phyloP scores from a whole-genome alignment of 92 coral and sea anemone species.

The Phenganax marumi region DNA sequence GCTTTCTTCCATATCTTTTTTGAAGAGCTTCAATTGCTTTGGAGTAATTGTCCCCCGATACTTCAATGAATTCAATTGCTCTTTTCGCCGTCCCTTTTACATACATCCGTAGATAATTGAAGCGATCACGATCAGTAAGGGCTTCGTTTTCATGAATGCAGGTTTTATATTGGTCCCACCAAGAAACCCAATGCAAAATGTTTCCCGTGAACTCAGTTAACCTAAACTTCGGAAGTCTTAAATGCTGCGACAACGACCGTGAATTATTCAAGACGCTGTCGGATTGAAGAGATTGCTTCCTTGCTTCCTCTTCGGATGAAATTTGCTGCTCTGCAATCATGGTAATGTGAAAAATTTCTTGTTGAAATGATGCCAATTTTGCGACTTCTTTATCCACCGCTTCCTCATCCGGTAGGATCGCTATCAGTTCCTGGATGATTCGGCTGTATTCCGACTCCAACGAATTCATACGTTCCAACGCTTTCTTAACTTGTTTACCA shows the following conservation, averaged over 20 bases:
- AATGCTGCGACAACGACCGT: neutral
- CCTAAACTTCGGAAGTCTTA: constrained; percentile 16
- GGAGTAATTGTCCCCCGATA: neutral
- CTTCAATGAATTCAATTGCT: neutral
- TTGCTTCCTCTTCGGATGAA: neutral
- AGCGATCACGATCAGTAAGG: constrained; percentile 21
- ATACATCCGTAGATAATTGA: constrained; percentile 30
- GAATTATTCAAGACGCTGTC: neutral
- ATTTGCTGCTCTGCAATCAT: constrained; percentile 8
- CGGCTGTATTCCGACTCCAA: constrained; percentile 1
- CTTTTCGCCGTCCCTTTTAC: constrained; percentile 23
- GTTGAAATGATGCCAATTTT: neutral
- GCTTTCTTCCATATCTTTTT: constrained; percentile 37
- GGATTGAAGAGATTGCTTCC: neutral
- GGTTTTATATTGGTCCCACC: constrained; percentile 32
- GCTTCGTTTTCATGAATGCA: constrained; percentile 36
- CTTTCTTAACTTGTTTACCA: neutral
- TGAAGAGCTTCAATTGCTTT: constrained; percentile 36
- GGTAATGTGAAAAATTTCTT: neutral
- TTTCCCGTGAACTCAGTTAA: constrained; percentile 33
- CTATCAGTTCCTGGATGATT: neutral
- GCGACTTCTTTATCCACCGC: neutral
- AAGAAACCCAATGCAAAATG: constrained; percentile 37
- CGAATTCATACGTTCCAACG: neutral
- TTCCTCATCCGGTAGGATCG: neutral